Evolutionary conservation across 2,888 invertebrate species (phyloP).

Genomic region (Platycheirus rosarum): DNA sequence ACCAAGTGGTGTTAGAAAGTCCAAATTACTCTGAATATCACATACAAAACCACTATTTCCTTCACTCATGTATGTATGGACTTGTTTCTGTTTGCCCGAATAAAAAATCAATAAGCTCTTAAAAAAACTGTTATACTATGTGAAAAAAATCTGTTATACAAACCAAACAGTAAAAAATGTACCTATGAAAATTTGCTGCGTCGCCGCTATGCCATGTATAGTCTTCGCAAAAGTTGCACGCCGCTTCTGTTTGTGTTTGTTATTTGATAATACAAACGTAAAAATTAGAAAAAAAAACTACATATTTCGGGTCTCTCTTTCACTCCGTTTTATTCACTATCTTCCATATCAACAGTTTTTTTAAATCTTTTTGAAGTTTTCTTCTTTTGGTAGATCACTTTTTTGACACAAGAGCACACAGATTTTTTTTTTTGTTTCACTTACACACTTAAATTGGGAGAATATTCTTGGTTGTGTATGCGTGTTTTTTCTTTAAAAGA

Average conservation of each 20-base stretch:
- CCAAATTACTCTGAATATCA: constrained; percentile 50
- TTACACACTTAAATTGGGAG: constrained; percentile 47
- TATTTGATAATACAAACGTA: constrained; percentile 23
- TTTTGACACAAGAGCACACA: constrained; percentile 62
- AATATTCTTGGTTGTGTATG: constrained; percentile 46
- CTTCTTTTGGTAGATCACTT: constrained; percentile 58
- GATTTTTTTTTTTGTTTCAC: constrained; percentile 34
- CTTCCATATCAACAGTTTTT: constrained; percentile 32
- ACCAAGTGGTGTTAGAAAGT: constrained; percentile 69
- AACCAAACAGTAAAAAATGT: constrained; percentile 56
- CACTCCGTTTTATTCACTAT: constrained; percentile 33
- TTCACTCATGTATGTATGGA: constrained; percentile 61
- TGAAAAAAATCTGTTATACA: constrained; percentile 57
- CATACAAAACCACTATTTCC: constrained; percentile 39
- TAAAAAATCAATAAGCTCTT: constrained; percentile 31
- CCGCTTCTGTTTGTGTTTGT: constrained; percentile 38
- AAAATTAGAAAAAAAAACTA: not conserved
- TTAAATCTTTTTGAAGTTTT: constrained; percentile 60
- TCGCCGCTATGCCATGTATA: constrained; percentile 32
- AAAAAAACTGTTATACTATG: constrained; percentile 60
- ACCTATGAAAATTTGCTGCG: constrained; percentile 54
- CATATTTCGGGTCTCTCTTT: constrained; percentile 8
- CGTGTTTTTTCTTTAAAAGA: constrained; percentile 36
- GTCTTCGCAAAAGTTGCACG: constrained; percentile 70
- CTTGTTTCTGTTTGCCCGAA: constrained; percentile 17